phyloP scores from a whole-genome alignment of 1,140 invertebrate species.

The Dufourea novaeangliae region DNA sequence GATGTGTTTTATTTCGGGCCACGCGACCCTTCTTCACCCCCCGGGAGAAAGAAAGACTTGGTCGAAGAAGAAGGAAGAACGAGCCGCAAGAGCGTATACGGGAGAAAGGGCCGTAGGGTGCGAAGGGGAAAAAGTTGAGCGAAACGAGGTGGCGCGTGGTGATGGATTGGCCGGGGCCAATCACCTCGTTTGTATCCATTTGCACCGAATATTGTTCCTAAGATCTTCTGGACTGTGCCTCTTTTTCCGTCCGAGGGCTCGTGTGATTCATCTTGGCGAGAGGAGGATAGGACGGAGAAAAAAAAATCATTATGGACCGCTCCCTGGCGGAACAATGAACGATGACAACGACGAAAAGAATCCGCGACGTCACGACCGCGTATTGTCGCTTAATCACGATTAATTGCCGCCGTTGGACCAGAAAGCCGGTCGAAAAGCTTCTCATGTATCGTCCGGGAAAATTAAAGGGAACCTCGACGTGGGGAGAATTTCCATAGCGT shows the following conservation, averaged over 20 bases:
- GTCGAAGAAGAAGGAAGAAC: slow-evolving; percentile 24
- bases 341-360: slow-evolving; percentile 46
- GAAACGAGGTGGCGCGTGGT: slow-evolving; percentile 52
- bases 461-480: too few relatives aligned
- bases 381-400: slow-evolving; percentile 56
- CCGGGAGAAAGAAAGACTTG: neutral
- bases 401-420: slow-evolving; percentile 48
- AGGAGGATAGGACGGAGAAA: slow-evolving; percentile 5
- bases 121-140: slow-evolving; percentile 45
- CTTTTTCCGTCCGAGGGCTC: slow-evolving; percentile 38
- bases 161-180: slow-evolving; percentile 73
- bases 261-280: slow-evolving; percentile 63
- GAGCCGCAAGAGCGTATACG: slow-evolving; percentile 2
- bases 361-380: slow-evolving; percentile 48
- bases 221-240: slow-evolving; percentile 49
- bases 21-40: slow-evolving; percentile 34
- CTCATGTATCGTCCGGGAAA: slow-evolving; percentile 35
- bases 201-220: slow-evolving; percentile 73
- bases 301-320: slow-evolving; percentile 31
- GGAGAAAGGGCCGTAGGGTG: slow-evolving; percentile 13
- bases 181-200: slow-evolving; percentile 77
- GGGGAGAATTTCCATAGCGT: too few relatives aligned
- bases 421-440: neutral
- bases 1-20: slow-evolving; percentile 65
- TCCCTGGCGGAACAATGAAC: slow-evolving; percentile 30